phyloP scores from a whole-genome alignment of 2,113 vertebrate species.

The Lethenteron camtschaticum region DNA sequence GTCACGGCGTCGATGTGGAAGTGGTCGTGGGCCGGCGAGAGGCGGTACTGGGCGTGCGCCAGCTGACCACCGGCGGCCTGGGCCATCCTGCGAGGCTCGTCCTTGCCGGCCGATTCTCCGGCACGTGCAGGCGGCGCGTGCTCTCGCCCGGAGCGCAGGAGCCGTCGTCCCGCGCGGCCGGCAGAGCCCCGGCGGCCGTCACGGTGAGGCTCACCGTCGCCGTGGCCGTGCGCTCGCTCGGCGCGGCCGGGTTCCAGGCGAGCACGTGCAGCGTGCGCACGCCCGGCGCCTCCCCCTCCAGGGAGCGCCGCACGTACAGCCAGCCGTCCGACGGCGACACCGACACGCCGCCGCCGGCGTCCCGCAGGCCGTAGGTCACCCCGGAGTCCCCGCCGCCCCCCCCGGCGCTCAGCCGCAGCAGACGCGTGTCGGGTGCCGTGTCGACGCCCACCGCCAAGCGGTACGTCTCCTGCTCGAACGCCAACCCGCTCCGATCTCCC shows the following conservation, averaged over 20 bases:
- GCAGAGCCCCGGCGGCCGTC: slow-evolving; percentile 13
- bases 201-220: slow-evolving; percentile 54
- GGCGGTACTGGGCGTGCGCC: too few relatives aligned
- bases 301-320: slow-evolving; percentile 51
- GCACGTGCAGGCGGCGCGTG: slow-evolving; percentile 52
- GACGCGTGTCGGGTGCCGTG: slow-evolving; percentile 37
- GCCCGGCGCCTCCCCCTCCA: slow-evolving; percentile 65
- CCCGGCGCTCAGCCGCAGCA: slow-evolving; percentile 60
- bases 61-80: too few relatives aligned
- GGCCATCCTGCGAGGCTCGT: slow-evolving; percentile 41
- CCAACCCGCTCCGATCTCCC: slow-evolving; percentile 40
- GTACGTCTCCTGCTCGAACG: slow-evolving; percentile 59
- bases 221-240: slow-evolving; percentile 46
- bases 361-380: slow-evolving; percentile 39
- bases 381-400: slow-evolving; percentile 16
- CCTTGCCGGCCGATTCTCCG: slow-evolving; percentile 52
- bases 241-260: slow-evolving; percentile 36
- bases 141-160: slow-evolving; percentile 65
- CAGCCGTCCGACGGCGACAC: slow-evolving; percentile 57
- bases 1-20: too few relatives aligned
- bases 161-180: slow-evolving; percentile 35
- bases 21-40: too few relatives aligned
- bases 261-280: slow-evolving; percentile 56
- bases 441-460: slow-evolving; percentile 58
- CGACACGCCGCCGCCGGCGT: slow-evolving; percentile 39